Evolutionary conservation across 2,888 invertebrate species (phyloP), one percentile per base, ranked within the genome.

Genomic region (Pyralis farinalis): DNA sequence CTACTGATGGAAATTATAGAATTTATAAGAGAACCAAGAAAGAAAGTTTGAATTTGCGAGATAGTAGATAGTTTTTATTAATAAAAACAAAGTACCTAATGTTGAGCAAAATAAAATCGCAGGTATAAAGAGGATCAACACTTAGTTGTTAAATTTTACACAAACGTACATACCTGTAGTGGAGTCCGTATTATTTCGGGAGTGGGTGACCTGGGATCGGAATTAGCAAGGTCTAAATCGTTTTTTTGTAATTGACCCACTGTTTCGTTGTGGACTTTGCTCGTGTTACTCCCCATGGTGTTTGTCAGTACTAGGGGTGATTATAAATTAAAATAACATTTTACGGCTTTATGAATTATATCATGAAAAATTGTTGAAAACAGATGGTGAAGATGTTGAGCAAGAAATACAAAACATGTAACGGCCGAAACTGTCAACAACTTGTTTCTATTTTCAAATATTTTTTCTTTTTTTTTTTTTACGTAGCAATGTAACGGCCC

Each of bases 131-230:
- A n/a, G n/a, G n/a, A n/a, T n/a, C n/a, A n/a, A n/a, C n/a, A n/a
- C n/a, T n/a, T n/a, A n/a, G n/a, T n/a, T n/a, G n/a, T n/a, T n/a
- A n/a, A n/a, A n/a, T n/a, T n/a, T n/a, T n/a, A n/a, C n/a, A n/a
- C n/a, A 21, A 12, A 21, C 6, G 38, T 42, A 62, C 59, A 64
- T 81, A 92, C 92, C 78, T 92, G 88, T 52, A 92, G 71, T 30
- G 92, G 92, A 35, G 92, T 92, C 44, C 92, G 73, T 43, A 81
- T 67, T 52, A 92, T 91, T 65, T 91, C 89, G 37, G 86, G 82
- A 63, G 91, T 92, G 20, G 92, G 92, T 41, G 92, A 92, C 59
- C 92, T 81, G 40, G 92, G 92, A 77, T 92, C 92, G 43, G 73
- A 51, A 58, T 68, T 78, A 50, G 50, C 60, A 53, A 57, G 46